Percentiles rank a stretch among this genome's conserved stretches.
Evolutionary conservation across 2,797 vertebrate species (phyloP).

Genomic region (Acropternis orthonyx): DNA sequence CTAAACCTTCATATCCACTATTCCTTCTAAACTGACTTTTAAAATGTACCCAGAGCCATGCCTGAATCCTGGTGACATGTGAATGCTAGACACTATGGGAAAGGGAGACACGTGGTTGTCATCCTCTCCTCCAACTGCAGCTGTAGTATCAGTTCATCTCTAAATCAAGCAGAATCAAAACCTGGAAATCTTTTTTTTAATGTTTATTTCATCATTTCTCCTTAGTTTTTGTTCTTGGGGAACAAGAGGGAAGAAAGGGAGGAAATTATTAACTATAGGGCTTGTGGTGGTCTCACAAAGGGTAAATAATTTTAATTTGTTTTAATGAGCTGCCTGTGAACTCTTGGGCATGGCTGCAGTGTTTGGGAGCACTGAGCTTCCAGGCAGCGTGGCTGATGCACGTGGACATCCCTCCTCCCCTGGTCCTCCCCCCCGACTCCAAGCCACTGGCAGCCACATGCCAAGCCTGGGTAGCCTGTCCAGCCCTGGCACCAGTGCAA

Average conservation of each 20-base stretch:
- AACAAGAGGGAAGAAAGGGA: not conserved
- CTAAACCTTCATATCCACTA: not conserved
- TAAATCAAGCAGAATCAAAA: not conserved
- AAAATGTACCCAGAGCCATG: not conserved
- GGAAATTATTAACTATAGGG: not conserved
- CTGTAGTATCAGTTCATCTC: not conserved
- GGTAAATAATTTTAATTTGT: not conserved
- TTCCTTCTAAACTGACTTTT: not conserved
- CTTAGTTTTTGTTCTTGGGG: not conserved
- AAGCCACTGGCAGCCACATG: rapidly evolving
- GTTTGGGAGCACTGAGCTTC: not conserved
- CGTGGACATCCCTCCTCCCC: rapidly evolving
- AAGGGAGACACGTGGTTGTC: rapidly evolving
- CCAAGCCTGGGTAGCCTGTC: rapidly evolving
- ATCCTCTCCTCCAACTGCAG: not conserved
- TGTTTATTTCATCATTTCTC: not conserved
- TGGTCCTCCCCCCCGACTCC: rapidly evolving
- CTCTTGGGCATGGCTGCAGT: too few species aligned
- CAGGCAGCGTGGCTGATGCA: rapidly evolving
- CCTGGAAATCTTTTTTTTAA: not conserved
- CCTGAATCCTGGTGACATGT: not conserved
- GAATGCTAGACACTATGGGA: rapidly evolving
- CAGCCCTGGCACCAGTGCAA: rapidly evolving
- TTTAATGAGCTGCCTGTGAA: not conserved
- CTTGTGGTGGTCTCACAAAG: not conserved